Evolutionary conservation across 1,140 invertebrate genomes (phyloP).

Genomic region (Cephus cinctus): DNA sequence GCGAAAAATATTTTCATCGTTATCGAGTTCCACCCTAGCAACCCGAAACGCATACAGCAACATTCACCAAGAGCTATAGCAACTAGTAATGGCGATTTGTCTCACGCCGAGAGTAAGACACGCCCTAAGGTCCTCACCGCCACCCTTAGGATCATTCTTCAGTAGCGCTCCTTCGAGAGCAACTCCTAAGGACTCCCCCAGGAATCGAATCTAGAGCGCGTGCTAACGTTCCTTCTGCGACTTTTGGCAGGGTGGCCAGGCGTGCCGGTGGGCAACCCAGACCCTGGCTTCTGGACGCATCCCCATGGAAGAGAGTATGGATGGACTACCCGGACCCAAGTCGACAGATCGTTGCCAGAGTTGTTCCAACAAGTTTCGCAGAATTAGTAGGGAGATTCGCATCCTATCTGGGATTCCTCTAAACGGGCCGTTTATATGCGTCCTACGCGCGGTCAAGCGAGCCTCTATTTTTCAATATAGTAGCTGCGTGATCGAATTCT

Average conservation of each 20-base stretch:
- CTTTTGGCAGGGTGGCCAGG: no score
- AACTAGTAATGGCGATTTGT: slow-evolving; percentile 1
- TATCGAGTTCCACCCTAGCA: slow-evolving; percentile 25
- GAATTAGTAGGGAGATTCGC: slow-evolving; percentile 1
- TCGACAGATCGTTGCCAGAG: no score
- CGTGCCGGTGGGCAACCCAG: no score
- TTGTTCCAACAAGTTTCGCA: neutral
- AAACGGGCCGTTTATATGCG: slow-evolving; percentile 54
- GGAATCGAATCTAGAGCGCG: no score
- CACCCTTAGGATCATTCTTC: neutral
- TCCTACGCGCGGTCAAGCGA: slow-evolving; percentile 42
- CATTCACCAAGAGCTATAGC: neutral
- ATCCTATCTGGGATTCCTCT: slow-evolving; percentile 4
- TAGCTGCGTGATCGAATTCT: neutral
- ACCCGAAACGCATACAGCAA: slow-evolving; percentile 18
- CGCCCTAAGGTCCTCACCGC: neutral
- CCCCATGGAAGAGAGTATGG: no score
- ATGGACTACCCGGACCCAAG: no score
- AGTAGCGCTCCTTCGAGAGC: no score
- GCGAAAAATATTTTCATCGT: slow-evolving; percentile 39
- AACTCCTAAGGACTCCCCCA: no score
- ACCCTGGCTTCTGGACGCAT: no score
- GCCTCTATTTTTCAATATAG: slow-evolving; percentile 52
- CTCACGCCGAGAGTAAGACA: neutral
- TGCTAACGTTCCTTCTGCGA: no score